Conservation (phyloP, 2,888 invertebrate species). For the Brenthis hecate region DNA sequence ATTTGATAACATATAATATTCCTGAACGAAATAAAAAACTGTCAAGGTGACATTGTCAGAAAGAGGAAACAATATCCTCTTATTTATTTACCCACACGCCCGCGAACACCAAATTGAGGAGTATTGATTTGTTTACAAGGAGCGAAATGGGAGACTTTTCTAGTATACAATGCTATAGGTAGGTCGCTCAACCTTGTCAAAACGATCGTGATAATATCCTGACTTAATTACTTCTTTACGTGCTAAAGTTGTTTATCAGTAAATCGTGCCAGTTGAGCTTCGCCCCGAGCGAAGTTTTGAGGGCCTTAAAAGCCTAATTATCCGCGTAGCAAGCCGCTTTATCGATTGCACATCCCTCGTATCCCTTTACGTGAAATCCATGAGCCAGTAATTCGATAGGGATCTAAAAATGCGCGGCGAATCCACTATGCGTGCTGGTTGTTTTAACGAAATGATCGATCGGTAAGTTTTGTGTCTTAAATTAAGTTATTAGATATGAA, state of each 20-base stretch:
- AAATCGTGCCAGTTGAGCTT: conserved; percentile 64
- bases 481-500: conserved; percentile 1
- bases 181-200: conserved; percentile 69
- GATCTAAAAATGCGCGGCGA: conserved; percentile 65
- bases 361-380: conserved; percentile 55
- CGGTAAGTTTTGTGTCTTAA: conserved; percentile 54
- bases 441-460: conserved; percentile 58
- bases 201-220: conserved; percentile 73
- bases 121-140: conserved; percentile 81
- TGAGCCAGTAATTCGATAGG: conserved; percentile 56
- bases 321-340: conserved; percentile 66
- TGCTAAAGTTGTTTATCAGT: conserved; percentile 70
- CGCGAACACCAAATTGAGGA: conserved; percentile 61
- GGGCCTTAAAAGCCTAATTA: conserved; percentile 68
- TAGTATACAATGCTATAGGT: conserved; percentile 55
- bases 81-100: conserved; percentile 52
- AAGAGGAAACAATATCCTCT: conserved; percentile 39
- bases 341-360: conserved; percentile 68
- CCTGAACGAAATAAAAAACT: conserved; percentile 16
- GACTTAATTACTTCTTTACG: conserved; percentile 74
- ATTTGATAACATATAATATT: neutral
- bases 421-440: conserved; percentile 57
- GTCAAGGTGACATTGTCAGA: conserved; percentile 43
- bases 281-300: conserved; percentile 60
- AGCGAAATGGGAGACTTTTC: conserved; percentile 55